phyloP scores from a whole-genome alignment of 37 sponge, comb jelly and placozoan genomes.

The Dysidea cf. avara region DNA sequence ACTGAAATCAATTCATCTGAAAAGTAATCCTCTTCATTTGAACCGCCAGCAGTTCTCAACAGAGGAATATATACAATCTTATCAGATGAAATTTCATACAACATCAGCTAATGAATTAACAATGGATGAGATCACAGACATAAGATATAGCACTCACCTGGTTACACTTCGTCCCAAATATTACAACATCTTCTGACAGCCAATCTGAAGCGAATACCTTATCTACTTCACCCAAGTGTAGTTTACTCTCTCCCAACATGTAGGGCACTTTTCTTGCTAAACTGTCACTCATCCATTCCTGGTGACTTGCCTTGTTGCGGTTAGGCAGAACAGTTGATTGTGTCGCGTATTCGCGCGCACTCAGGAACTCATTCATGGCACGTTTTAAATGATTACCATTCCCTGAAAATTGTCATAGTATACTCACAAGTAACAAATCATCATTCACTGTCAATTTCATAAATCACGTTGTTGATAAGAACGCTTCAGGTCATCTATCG shows the following conservation, averaged over 20 bases:
- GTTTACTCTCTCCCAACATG: constrained; percentile 41
- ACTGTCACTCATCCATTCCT: neutral
- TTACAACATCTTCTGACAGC: constrained; percentile 62
- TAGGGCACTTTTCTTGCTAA: constrained; percentile 43
- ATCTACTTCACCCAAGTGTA: constrained; percentile 59
- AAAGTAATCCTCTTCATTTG: constrained; percentile 4
- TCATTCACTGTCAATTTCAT: no score
- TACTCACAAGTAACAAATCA: no score
- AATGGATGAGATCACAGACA: neutral
- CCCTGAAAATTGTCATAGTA: no score
- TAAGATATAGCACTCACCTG: constrained; percentile 33
- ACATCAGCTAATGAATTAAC: constrained; percentile 28
- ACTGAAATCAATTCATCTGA: constrained; percentile 20
- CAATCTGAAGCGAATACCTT: constrained; percentile 82
- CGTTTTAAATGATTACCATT: no score
- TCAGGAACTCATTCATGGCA: no score
- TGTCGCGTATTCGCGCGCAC: constrained; percentile 47
- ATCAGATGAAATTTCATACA: constrained; percentile 16
- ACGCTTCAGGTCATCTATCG: no score
- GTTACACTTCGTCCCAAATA: constrained; percentile 80
- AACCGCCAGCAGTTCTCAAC: constrained; percentile 7
- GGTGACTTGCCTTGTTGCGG: constrained; percentile 38
- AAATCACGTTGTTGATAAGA: no score
- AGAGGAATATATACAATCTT: constrained; percentile 27
- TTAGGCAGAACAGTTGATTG: constrained; percentile 76